These are phyloP conservation scores for Notiomystis cincta DNA, from an alignment of 2,113 vertebrate genomes.

Conservation along the genomic window DNA sequence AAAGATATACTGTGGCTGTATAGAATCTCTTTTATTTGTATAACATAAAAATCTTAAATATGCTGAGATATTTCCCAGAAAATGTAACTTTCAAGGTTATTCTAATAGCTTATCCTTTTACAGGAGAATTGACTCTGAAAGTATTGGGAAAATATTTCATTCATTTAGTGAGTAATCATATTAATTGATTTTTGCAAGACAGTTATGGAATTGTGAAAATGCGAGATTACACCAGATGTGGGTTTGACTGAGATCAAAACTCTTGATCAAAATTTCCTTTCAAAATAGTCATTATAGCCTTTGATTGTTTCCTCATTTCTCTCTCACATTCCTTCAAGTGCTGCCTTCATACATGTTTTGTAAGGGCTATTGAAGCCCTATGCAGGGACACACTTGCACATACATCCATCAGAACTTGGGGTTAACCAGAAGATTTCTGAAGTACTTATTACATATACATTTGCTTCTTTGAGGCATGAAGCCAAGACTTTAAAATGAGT, in stretches of 20 bases:
- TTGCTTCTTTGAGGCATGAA: background rate
- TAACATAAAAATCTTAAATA: background rate
- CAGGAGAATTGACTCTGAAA: background rate
- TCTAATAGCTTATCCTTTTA: background rate
- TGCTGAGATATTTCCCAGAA: background rate
- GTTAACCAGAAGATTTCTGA: background rate
- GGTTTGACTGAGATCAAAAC: background rate
- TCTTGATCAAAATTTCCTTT: background rate
- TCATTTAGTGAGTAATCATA: background rate
- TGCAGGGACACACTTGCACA: background rate
- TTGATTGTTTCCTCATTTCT: background rate
- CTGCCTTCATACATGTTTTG: background rate
- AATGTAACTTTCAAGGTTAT: background rate
- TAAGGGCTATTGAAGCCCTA: background rate
- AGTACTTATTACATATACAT: background rate
- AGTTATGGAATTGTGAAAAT: background rate
- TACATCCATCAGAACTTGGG: background rate
- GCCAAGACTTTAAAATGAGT: background rate
- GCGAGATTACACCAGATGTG: background rate
- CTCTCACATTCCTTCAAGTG: background rate
- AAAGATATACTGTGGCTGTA: background rate
- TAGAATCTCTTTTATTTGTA: background rate
- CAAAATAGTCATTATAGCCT: background rate
- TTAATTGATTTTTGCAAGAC: background rate
- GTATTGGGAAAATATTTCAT: background rate